Evolutionary conservation across 2,797 vertebrate genomes (phyloP).

Genomic region (Acanthis flammea): DNA sequence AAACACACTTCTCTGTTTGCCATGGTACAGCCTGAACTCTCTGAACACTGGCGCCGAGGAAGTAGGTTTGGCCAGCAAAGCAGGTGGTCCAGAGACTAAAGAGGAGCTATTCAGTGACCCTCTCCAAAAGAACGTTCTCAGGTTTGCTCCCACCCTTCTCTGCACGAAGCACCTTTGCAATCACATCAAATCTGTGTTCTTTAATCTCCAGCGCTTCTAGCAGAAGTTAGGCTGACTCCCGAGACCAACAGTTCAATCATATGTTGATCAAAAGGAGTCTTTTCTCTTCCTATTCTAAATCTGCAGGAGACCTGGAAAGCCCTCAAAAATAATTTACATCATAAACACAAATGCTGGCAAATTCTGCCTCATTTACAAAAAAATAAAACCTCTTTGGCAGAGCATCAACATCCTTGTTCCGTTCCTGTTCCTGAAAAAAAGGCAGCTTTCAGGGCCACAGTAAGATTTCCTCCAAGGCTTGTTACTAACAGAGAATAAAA

Average conservation of each 20-base stretch:
- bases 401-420: constrained; percentile 46
- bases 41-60: constrained; percentile 61
- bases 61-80: constrained; percentile 70
- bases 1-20: constrained; percentile 62
- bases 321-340: constrained; percentile 58
- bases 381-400: constrained; percentile 46
- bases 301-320: background rate
- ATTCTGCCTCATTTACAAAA: constrained; percentile 53
- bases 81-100: constrained; percentile 73
- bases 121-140: constrained; percentile 23
- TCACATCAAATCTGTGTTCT: background rate
- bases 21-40: constrained; percentile 67
- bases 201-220: background rate
- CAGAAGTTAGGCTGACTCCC: background rate
- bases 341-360: constrained; percentile 54
- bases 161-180: background rate
- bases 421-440: constrained; percentile 41
- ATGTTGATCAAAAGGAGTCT: constrained; percentile 18
- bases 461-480: constrained; percentile 44
- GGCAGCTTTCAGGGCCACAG: constrained; percentile 30
- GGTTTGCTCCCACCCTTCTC: constrained; percentile 12
- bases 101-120: constrained; percentile 20
- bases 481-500: constrained; percentile 21
- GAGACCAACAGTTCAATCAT: background rate
- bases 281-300: constrained; percentile 5